These are phyloP conservation scores for Oryzaephilus surinamensis DNA, from an alignment of 1,140 invertebrate species.

Conservation along the genomic window DNA sequence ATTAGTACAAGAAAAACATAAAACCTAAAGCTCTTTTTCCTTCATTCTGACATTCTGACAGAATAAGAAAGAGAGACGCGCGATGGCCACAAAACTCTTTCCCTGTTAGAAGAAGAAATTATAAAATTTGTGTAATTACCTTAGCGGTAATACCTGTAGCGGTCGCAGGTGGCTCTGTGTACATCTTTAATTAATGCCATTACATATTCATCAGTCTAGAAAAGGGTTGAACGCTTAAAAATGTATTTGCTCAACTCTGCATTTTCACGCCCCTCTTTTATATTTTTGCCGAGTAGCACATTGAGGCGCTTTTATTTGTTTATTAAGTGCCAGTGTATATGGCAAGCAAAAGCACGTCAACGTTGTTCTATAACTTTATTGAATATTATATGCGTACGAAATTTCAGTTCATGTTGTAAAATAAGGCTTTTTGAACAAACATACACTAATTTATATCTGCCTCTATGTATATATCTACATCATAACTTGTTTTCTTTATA, in stretches of 20 bases:
- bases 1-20: conserved; percentile 21
- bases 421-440: too few species aligned
- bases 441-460: too few species aligned
- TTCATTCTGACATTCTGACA: not conserved
- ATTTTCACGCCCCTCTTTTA: conserved; percentile 15
- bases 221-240: conserved; percentile 23
- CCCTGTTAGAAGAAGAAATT: conserved; percentile 32
- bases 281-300: not conserved
- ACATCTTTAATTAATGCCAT: conserved; percentile 37
- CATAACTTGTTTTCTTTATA: too few species aligned
- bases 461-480: too few species aligned
- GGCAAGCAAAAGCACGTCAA: too few species aligned
- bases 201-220: conserved; percentile 35
- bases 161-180: conserved; percentile 32
- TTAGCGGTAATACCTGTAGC: conserved; percentile 30
- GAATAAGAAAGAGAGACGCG: not conserved
- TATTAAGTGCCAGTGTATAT: conserved; percentile 10
- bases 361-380: too few species aligned
- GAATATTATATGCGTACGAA: too few species aligned
- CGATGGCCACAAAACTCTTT: conserved; percentile 11
- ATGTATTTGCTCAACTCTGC: conserved; percentile 14
- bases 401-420: too few species aligned
- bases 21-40: conserved; percentile 1
- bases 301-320: conserved; percentile 15
- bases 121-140: conserved; percentile 37